phyloP scores from a whole-genome alignment of 2,113 vertebrate genomes.

The Helogale parvula region DNA sequence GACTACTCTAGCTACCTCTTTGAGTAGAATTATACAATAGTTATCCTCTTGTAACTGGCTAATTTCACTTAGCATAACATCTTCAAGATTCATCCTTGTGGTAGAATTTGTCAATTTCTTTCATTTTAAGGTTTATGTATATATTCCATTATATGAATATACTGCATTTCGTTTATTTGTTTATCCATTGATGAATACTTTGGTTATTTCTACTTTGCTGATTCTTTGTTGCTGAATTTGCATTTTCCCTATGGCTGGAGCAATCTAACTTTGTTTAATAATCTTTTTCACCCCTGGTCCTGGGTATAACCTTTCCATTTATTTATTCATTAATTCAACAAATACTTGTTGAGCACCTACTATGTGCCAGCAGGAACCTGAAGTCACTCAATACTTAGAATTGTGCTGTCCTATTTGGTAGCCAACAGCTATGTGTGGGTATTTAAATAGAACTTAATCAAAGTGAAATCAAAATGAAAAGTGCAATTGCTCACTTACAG shows the following conservation, averaged over 20 bases:
- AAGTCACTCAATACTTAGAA: not conserved
- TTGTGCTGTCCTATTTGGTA: not conserved
- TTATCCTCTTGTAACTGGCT: not conserved
- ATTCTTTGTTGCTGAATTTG: not conserved
- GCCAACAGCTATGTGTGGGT: not conserved
- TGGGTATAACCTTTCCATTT: not conserved
- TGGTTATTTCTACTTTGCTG: not conserved
- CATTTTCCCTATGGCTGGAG: not conserved
- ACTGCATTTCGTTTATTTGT: not conserved
- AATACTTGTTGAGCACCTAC: not conserved
- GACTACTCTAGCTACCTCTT: not conserved
- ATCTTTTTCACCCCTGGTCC: not conserved
- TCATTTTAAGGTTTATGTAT: not conserved
- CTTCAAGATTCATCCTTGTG: not conserved
- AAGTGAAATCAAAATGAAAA: not conserved
- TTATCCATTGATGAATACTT: not conserved
- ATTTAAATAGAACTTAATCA: not conserved
- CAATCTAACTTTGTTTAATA: not conserved
- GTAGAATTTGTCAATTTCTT: not conserved
- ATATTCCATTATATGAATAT: not conserved
- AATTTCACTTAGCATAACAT: not conserved
- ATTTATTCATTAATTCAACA: not conserved
- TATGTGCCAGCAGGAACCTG: not conserved
- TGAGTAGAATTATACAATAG: not conserved
- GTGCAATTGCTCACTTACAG: not conserved